Base-by-base conservation (phyloP, 2,113 vertebrate species). In the Hirundichthys speculiger region DNA sequence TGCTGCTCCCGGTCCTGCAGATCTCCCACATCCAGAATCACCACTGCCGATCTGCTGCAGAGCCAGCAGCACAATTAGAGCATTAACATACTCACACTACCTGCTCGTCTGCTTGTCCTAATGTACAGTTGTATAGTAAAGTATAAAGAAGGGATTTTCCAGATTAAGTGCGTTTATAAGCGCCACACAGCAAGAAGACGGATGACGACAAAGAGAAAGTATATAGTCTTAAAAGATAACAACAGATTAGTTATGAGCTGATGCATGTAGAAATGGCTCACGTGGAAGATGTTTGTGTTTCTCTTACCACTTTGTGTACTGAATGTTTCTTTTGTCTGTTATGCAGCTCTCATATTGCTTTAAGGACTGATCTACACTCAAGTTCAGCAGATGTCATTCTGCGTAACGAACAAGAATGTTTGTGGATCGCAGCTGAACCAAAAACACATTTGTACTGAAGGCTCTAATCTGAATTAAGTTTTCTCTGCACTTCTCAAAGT, bases 1-100 rank as follows among this genome's bases (percentile, higher is more conserved):
- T 99, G 77, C 88, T 99, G 81, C 92, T 98, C 81, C 96, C 98
- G 0, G 79, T 98, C 60, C 93, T 99, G 63, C 97, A 98, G 68
- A 91, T 94, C 43, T 97, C 96, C 12, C 94, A 97, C 38, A 92
- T 98, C 79, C 94, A 95, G 82, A 91, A 77, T 61, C 84, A 85
- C 65, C 71, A 89, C 71, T 81, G 64, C 40, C 90, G 80, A 82
- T 18, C 79, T 21, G 10, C 52, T 51, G 69, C 76, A 56, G 86
- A 91, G 50, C 64, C 73, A 22, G 55, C 49, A 24, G 62, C 54
- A 40, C 77, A 86, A 41, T 51, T 43, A 13, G 52, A 77, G 18
- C 84, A 81, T 16, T 91, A 86, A 89, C 67, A 69, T 42, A 18
- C 61, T 60, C 69, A 20, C n/a, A 21, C 69, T 30, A 61, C 27